A percentile compares a stretch with the other conserved stretches of the same genome.
Conservation (phyloP, 2,113 vertebrate genomes). For the Nannospalax galili region DNA sequence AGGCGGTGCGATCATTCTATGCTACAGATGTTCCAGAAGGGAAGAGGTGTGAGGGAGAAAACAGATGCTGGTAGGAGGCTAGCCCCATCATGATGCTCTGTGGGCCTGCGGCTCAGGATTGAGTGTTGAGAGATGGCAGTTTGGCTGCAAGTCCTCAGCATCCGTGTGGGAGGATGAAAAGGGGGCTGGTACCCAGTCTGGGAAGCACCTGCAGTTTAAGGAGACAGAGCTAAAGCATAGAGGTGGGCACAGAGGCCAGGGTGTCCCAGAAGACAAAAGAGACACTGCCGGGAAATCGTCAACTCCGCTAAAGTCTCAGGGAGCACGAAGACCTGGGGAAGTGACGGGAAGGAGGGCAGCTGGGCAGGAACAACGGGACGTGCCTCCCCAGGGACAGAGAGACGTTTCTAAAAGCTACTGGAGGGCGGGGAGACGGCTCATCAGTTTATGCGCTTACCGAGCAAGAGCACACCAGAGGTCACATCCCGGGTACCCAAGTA, state of each 20-base stretch:
- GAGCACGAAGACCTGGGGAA: neutral
- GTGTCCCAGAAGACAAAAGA: neutral
- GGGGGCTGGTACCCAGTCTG: neutral
- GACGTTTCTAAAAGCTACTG: neutral
- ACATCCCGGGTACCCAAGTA: too few species aligned
- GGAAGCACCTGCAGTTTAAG: neutral
- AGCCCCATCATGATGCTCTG: fast-evolving
- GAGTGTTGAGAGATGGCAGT: neutral
- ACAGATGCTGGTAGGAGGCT: neutral
- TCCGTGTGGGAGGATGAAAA: fast-evolving
- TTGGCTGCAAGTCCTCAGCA: neutral
- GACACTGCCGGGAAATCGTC: neutral
- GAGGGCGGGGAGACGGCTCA: neutral
- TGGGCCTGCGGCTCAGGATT: neutral
- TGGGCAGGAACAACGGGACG: neutral
- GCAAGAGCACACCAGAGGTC: too few species aligned
- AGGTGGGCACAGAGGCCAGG: neutral
- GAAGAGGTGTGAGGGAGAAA: neutral
- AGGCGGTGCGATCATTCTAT: neutral
- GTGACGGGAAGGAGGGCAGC: neutral
- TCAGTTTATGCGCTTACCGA: too few species aligned
- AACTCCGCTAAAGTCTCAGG: neutral
- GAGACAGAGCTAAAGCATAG: neutral
- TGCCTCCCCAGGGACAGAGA: neutral
- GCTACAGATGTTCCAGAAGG: neutral